These are phyloP conservation scores for Eremophila alpestris DNA, from an alignment of 2,797 vertebrate genomes.

Conservation along the genomic window DNA sequence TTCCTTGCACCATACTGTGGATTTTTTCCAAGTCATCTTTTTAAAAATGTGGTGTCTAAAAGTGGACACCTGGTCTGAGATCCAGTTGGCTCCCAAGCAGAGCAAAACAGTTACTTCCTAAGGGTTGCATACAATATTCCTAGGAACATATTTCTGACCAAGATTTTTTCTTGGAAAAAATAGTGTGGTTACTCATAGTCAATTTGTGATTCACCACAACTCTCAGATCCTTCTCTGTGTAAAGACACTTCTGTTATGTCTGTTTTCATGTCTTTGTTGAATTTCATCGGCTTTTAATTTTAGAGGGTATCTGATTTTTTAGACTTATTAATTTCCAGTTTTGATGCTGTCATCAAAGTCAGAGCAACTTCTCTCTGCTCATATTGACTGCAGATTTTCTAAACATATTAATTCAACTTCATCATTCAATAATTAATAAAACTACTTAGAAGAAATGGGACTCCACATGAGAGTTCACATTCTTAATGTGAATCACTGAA, in stretches of 20 bases:
- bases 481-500: background rate
- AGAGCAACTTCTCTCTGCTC: background rate
- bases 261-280: background rate
- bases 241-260: background rate
- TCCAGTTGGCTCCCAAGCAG: background rate
- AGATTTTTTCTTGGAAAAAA: background rate
- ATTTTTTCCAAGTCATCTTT: background rate
- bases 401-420: background rate
- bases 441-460: background rate
- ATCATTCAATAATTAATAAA: background rate
- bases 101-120: background rate
- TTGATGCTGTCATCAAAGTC: background rate
- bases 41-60: background rate
- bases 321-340: background rate
- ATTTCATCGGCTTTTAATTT: slow-evolving; percentile 13
- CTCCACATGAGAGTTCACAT: background rate
- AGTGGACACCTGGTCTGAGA: background rate
- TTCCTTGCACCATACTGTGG: background rate
- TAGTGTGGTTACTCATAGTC: background rate
- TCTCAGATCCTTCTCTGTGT: background rate
- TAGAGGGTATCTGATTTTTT: background rate
- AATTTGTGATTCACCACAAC: slow-evolving; percentile 11
- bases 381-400: background rate
- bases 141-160: background rate
- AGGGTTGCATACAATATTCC: background rate